These are phyloP conservation scores for Molossus alvarezi DNA, from an alignment of 2,797 vertebrate genomes.

Conservation along the genomic window DNA sequence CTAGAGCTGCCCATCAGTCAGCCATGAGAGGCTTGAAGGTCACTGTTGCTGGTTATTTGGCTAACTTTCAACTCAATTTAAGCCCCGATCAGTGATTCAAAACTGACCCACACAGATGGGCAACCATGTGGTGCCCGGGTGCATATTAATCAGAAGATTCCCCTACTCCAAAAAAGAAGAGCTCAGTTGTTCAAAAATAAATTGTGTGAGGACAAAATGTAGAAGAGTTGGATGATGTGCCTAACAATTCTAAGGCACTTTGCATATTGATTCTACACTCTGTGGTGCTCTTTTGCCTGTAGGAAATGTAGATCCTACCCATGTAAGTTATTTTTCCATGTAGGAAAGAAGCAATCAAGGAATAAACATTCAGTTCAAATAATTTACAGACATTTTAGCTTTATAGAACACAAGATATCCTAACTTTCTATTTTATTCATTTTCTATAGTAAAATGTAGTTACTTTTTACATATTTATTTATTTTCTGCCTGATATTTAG, in stretches of 20 bases:
- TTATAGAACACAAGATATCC: not conserved
- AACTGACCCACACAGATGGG: constrained; percentile 74
- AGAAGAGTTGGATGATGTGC: not conserved
- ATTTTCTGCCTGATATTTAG: not conserved
- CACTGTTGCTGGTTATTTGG: constrained; percentile 78
- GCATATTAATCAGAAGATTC: constrained; percentile 79
- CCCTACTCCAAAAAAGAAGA: constrained; percentile 43
- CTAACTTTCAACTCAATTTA: constrained; percentile 69
- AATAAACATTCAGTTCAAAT: constrained; percentile 10
- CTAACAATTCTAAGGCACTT: not conserved
- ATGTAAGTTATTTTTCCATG: not conserved
- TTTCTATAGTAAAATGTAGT: not conserved
- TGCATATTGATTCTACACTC: not conserved
- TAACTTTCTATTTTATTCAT: not conserved
- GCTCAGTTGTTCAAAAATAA: constrained; percentile 6
- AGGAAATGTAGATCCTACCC: not conserved
- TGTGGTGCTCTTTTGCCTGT: not conserved
- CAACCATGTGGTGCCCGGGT: constrained; percentile 68
- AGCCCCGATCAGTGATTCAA: constrained; percentile 70
- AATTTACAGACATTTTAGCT: not conserved
- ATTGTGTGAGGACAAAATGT: not conserved
- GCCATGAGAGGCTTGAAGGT: constrained; percentile 58
- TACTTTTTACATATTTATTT: constrained; percentile 34
- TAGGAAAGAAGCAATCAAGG: not conserved
- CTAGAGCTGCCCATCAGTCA: not conserved